A percentile compares a stretch with the other conserved stretches of the same genome.
Evolutionary conservation across 1,140 invertebrate species (phyloP).

Genomic region (Danaus plexippus): DNA sequence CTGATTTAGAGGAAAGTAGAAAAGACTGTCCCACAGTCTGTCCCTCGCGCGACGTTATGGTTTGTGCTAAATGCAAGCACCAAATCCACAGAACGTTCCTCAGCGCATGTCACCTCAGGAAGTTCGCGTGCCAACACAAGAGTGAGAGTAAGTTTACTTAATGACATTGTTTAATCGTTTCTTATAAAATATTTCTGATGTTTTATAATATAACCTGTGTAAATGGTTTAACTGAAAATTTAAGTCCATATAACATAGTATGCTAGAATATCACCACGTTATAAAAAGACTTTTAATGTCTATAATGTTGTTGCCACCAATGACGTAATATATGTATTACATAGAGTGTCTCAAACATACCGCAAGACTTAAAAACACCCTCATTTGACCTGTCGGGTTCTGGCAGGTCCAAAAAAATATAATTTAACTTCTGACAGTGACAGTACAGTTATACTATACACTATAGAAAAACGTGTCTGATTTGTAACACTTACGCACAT

Average conservation of each 20-base stretch:
- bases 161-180: not conserved
- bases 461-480: too few relatives aligned
- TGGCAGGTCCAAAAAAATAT: too few relatives aligned
- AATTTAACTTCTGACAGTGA: too few relatives aligned
- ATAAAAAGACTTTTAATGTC: too few relatives aligned
- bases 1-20: slow-evolving; percentile 22
- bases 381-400: too few relatives aligned
- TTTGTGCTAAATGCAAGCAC: slow-evolving; percentile 39
- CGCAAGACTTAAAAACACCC: too few relatives aligned
- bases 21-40: slow-evolving; percentile 33
- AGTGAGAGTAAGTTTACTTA: slow-evolving; percentile 30
- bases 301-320: too few relatives aligned
- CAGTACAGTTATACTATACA: too few relatives aligned
- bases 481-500: too few relatives aligned
- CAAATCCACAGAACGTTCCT: slow-evolving; percentile 38
- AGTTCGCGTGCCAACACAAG: slow-evolving; percentile 32
- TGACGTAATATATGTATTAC: too few relatives aligned
- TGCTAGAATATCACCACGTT: not conserved
- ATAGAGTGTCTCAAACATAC: too few relatives aligned
- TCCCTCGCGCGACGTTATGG: slow-evolving; percentile 27
- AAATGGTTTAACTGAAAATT: not conserved
- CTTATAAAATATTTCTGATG: not conserved
- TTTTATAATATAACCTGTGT: too few relatives aligned
- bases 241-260: not conserved
- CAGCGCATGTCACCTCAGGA: slow-evolving; percentile 38